Evolutionary conservation across 2,797 vertebrate species (phyloP).

Genomic region (Xenopus petersii): DNA sequence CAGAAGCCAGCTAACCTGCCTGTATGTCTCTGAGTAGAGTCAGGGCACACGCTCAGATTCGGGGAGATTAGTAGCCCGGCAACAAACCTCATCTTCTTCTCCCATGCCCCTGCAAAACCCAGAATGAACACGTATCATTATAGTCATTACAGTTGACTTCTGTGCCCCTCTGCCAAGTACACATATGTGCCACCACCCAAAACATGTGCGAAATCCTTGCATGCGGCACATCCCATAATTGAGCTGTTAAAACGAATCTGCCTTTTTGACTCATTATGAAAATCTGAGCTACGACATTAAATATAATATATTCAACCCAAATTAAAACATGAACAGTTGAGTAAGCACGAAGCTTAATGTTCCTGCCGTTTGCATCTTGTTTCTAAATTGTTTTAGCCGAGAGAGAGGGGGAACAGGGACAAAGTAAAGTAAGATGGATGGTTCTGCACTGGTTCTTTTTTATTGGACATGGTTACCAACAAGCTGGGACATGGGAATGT

Average conservation of each 20-base stretch:
- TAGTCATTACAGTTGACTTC: no score
- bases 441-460: conserved; percentile 10
- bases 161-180: no score
- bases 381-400: conserved; percentile 44
- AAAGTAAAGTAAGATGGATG: conserved; percentile 18
- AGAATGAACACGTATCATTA: no score
- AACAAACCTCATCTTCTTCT: no score
- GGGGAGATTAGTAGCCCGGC: no score
- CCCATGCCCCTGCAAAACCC: no score
- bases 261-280: conserved; percentile 26
- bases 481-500: no score
- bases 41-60: no score
- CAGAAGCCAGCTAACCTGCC: no score
- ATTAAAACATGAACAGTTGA: conserved; percentile 51
- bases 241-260: conserved; percentile 26
- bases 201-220: no score
- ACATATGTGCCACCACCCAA: no score
- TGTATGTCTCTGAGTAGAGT: no score
- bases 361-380: conserved; percentile 60
- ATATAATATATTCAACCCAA: conserved; percentile 45
- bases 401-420: neutral
- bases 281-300: conserved; percentile 27
- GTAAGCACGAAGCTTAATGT: conserved; percentile 54
- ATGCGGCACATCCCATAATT: conserved; percentile 2
- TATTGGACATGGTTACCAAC: neutral